Conservation (phyloP, 1,140 invertebrate species). For the Dreissena rostriformis region DNA sequence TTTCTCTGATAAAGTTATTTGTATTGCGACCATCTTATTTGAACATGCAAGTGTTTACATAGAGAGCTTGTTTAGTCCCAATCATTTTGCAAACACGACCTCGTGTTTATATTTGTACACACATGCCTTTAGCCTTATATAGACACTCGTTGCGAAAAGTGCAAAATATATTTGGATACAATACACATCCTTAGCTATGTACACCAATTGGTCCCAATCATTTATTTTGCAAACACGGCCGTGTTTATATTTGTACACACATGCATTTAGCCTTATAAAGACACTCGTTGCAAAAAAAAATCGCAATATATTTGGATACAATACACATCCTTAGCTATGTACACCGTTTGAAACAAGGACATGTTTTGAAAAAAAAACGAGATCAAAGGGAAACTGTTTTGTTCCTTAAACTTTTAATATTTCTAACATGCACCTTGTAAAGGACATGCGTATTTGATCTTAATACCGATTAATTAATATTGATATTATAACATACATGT, state of each 20-base stretch:
- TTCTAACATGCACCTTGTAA: no score
- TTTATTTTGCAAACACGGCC: conserved; percentile 50
- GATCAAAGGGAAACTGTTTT: no score
- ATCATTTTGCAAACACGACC: conserved; percentile 54
- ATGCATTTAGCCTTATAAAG: conserved; percentile 18
- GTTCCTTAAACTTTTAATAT: no score
- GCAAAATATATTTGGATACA: no score
- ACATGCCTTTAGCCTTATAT: conserved; percentile 26
- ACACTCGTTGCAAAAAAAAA: not conserved
- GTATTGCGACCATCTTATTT: conserved; percentile 54
- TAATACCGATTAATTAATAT: no score
- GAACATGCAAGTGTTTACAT: conserved; percentile 56
- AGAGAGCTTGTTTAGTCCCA: conserved; percentile 45
- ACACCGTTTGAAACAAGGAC: no score
- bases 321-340: no score
- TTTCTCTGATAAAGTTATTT: conserved; percentile 59
- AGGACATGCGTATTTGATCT: no score
- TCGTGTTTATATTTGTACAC: conserved; percentile 36
- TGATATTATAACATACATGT: no score
- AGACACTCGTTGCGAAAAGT: not conserved
- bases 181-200: no score
- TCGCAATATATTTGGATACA: no score
- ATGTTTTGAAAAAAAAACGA: no score
- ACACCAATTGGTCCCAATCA: conserved; percentile 23
- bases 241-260: conserved; percentile 42